These are phyloP conservation scores for Beris chalybata DNA, from an alignment of 2,888 invertebrate genomes.

Conservation along the genomic window DNA sequence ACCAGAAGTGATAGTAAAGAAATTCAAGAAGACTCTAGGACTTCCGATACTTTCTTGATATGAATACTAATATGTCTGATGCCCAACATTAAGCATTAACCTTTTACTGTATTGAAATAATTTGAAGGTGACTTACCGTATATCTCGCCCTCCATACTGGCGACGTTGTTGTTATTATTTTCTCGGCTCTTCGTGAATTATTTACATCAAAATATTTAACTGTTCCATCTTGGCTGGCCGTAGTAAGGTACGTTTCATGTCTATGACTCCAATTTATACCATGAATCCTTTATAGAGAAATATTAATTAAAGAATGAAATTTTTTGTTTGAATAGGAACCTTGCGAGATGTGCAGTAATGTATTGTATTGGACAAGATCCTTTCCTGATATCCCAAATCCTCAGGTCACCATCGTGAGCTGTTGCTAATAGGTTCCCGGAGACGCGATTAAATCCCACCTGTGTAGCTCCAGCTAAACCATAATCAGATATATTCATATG, in stretches of 20 bases:
- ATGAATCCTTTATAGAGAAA: constrained; percentile 69
- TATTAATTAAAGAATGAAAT: background rate
- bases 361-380: constrained; percentile 85
- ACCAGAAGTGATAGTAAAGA: too few species aligned
- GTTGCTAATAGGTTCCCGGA: constrained; percentile 85
- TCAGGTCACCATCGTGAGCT: constrained; percentile 93
- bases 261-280: constrained; percentile 93
- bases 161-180: constrained; percentile 75
- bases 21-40: too few species aligned
- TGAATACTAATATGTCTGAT: too few species aligned
- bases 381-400: constrained; percentile 94
- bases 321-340: constrained; percentile 1
- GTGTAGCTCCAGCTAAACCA: constrained; percentile 78
- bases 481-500: background rate
- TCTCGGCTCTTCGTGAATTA: constrained; percentile 82
- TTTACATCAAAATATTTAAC: constrained; percentile 93
- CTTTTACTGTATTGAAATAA: too few species aligned
- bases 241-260: constrained; percentile 81
- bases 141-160: constrained; percentile 94
- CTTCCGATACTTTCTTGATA: too few species aligned
- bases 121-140: constrained; percentile 59
- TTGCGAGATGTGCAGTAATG: constrained; percentile 84
- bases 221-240: constrained; percentile 93
- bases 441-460: constrained; percentile 91
- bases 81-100: too few species aligned